phyloP scores from a whole-genome alignment of 2,113 vertebrate species.

The Cephalopholis sonnerati region DNA sequence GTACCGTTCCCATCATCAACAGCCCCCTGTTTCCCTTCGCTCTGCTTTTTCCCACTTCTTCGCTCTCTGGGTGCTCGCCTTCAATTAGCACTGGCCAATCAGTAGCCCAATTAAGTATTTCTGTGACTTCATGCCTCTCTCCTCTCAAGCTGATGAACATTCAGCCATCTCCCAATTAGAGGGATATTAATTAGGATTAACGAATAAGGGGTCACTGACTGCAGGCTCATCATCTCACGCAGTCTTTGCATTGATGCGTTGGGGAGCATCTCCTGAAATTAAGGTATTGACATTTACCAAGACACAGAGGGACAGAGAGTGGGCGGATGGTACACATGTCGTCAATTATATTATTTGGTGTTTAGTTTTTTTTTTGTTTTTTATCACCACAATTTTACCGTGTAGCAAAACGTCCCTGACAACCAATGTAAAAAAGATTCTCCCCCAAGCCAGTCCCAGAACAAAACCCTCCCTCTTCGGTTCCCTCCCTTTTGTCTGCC shows the following conservation, averaged over 20 bases:
- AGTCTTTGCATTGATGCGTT: constrained; percentile 21
- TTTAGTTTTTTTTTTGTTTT: background rate
- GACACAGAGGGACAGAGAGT: constrained; percentile 2
- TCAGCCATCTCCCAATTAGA: constrained; percentile 80
- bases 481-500: constrained; percentile 39
- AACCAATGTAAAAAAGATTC: constrained; percentile 31
- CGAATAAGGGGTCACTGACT: constrained; percentile 59
- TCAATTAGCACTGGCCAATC: constrained; percentile 85
- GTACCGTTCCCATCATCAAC: constrained; percentile 62
- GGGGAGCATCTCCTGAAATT: constrained; percentile 17
- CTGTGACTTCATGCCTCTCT: constrained; percentile 76
- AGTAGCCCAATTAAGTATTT: constrained; percentile 81
- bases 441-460: constrained; percentile 10
- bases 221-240: constrained; percentile 26
- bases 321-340: constrained; percentile 10
- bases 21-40: constrained; percentile 51
- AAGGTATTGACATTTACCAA: constrained; percentile 17
- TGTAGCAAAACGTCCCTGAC: constrained; percentile 35
- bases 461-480: constrained; percentile 29
- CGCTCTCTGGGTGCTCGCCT: constrained; percentile 56
- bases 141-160: constrained; percentile 76
- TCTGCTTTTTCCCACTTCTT: constrained; percentile 53
- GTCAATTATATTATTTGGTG: constrained; percentile 6
- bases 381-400: constrained; percentile 15
- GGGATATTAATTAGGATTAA: constrained; percentile 77